Conservation (phyloP, 2,888 invertebrate species). For the Hypomecis punctinalis region DNA sequence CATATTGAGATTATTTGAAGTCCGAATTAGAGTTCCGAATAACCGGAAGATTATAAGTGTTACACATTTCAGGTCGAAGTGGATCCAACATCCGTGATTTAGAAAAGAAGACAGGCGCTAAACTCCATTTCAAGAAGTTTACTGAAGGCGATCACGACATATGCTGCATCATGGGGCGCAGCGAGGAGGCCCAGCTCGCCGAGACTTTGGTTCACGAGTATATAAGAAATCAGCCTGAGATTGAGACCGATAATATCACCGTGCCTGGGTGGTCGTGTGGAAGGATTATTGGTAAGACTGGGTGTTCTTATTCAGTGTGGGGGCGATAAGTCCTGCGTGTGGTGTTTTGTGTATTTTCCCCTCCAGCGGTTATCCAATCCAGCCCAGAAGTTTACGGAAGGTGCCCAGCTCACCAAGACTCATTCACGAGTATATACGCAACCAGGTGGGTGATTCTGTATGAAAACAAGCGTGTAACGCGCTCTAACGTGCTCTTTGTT, state of each 20-base stretch:
- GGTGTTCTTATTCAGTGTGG: too few relatives aligned
- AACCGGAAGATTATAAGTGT: not conserved
- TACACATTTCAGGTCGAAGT: conserved; percentile 81
- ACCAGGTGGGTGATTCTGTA: too few relatives aligned
- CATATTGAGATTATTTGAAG: too few relatives aligned
- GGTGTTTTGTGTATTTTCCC: too few relatives aligned
- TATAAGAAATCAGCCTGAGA: conserved; percentile 88
- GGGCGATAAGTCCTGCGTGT: too few relatives aligned
- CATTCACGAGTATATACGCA: too few relatives aligned
- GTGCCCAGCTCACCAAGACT: too few relatives aligned
- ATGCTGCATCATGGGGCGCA: conserved; percentile 89
- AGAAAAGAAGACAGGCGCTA: conserved; percentile 89
- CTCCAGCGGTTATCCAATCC: too few relatives aligned
- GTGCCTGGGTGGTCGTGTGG: conserved; percentile 89
- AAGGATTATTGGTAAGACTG: conserved; percentile 87
- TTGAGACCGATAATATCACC: conserved; percentile 87
- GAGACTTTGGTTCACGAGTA: conserved; percentile 88
- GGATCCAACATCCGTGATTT: conserved; percentile 91
- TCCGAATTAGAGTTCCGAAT: too few relatives aligned
- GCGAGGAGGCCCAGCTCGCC: conserved; percentile 88
- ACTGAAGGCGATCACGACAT: conserved; percentile 86
- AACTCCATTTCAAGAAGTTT: conserved; percentile 78
- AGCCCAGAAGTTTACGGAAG: too few relatives aligned
- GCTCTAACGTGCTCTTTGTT: too few relatives aligned
- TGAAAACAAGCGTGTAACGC: too few relatives aligned